Percentiles rank a stretch among this genome's conserved stretches.
Evolutionary conservation across 2,113 vertebrate species (phyloP).

Genomic region (Holacanthus passer): DNA sequence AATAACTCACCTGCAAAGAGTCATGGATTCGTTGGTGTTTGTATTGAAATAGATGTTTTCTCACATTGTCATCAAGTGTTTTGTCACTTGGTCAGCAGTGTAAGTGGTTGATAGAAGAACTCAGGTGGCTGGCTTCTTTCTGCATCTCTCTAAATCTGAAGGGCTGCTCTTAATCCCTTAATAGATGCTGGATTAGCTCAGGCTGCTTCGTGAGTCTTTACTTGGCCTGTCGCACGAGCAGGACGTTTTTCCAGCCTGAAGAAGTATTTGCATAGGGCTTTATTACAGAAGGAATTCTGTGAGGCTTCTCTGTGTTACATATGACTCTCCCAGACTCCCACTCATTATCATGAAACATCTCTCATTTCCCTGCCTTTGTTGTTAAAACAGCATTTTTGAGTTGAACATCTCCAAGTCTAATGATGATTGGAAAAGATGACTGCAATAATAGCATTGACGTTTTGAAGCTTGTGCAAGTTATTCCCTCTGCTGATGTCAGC

Average conservation of each 20-base stretch:
- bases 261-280: not conserved
- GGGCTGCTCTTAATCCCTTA: constrained; percentile 40
- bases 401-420: not conserved
- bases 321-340: not conserved
- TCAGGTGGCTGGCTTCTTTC: constrained; percentile 8
- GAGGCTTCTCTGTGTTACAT: not conserved
- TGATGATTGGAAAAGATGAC: not conserved
- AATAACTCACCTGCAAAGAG: not conserved
- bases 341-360: not conserved
- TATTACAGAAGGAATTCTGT: not conserved
- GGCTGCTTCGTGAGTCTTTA: not conserved
- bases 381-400: not conserved
- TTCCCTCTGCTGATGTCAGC: not conserved
- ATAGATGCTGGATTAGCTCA: constrained; percentile 46
- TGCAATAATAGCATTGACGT: not conserved
- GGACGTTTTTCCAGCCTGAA: not conserved
- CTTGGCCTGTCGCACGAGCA: not conserved
- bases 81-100: not conserved
- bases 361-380: not conserved
- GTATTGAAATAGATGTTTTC: not conserved
- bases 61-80: not conserved
- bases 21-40: not conserved
- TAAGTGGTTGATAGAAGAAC: not conserved
- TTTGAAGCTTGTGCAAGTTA: not conserved
- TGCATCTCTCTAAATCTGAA: constrained; percentile 31